Evolutionary conservation across 1,140 invertebrate species (phyloP), one percentile per base, ranked within the genome.

Genomic region (Sinonovacula constricta): DNA sequence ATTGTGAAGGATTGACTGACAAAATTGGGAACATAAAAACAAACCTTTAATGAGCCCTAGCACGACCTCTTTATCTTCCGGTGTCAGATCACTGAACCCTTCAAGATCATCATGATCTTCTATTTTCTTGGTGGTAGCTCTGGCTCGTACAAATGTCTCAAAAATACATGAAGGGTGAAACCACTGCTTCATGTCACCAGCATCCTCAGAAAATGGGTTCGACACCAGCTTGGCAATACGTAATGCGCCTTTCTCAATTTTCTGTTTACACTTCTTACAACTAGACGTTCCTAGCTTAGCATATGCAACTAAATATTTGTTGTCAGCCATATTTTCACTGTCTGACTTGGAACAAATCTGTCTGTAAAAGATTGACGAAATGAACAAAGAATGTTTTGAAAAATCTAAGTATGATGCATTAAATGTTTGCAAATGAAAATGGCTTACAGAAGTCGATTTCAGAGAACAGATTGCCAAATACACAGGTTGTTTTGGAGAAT

Each of bases 101-200:
- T 94, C 94, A 22, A 97, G 92, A 85, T 97, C 96, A 70, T 92
- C 93, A n/a, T 94, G 93, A 51, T 93, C 93, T 75, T 96, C 95
- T 74, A 97, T 95, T 77, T 94, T 93, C 88, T 95, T 96, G 0
- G 96, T 97, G 0, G 94, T 94, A 0, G 95, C 93, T 70, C 95
- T 90, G 81, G 97, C 96, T 84, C 94, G 94, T 26, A 93, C 90
- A 80, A 97, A 95, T 0, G 93, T 93, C 72, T 95, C 95, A 91
- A 97, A 96, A 0, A 97, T 89, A 86, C 96, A 98, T 57, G 92
- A 88, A 0, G 95, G 89, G 88, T 97, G 96, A 88, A 95, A 93
- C 95, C 95, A 98, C 67, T 93, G 93, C 88, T 96, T 97, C 95
- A 97, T 96, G 81, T 94, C 94, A 7, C 94, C 95, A n/a, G 94